phyloP scores from a whole-genome alignment of 2,888 invertebrate species.

The Trachelus iudaicus region DNA sequence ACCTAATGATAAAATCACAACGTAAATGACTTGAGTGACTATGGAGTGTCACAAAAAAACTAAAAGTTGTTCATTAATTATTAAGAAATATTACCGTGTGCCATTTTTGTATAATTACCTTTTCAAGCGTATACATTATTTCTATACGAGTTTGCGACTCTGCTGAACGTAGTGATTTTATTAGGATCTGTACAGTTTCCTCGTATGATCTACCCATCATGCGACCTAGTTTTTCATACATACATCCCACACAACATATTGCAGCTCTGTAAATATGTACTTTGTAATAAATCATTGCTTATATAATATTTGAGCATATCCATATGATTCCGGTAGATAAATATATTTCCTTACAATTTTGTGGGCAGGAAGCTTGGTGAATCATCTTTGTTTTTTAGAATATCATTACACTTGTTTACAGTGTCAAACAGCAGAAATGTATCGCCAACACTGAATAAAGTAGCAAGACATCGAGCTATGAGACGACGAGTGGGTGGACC shows the following conservation, averaged over 20 bases:
- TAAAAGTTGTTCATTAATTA: not conserved
- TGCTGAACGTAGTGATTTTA: constrained; percentile 90
- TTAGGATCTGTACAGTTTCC: constrained; percentile 93
- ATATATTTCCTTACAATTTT: constrained; percentile 77
- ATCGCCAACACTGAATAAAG: constrained; percentile 96
- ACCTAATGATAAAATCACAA: constrained; percentile 67
- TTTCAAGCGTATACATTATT: constrained; percentile 96
- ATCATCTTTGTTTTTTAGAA: constrained; percentile 96
- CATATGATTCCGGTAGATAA: not conserved
- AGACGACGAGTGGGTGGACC: constrained; percentile 94
- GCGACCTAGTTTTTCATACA: constrained; percentile 97
- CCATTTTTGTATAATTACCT: constrained; percentile 69
- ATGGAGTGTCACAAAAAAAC: constrained; percentile 13
- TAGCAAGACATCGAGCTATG: constrained; percentile 91
- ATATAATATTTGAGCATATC: not conserved
- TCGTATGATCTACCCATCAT: constrained; percentile 99
- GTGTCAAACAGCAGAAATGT: constrained; percentile 97
- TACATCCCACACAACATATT: constrained; percentile 93
- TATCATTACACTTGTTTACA: constrained; percentile 98
- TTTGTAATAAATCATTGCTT: not conserved
- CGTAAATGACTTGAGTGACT: constrained; percentile 5
- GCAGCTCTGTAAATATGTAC: constrained; percentile 79
- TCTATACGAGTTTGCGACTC: constrained; percentile 97
- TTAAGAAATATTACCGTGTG: not conserved
- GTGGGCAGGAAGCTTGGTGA: constrained; percentile 95